phyloP scores from a whole-genome alignment of 2,797 vertebrate species.

The Carapus acus region DNA sequence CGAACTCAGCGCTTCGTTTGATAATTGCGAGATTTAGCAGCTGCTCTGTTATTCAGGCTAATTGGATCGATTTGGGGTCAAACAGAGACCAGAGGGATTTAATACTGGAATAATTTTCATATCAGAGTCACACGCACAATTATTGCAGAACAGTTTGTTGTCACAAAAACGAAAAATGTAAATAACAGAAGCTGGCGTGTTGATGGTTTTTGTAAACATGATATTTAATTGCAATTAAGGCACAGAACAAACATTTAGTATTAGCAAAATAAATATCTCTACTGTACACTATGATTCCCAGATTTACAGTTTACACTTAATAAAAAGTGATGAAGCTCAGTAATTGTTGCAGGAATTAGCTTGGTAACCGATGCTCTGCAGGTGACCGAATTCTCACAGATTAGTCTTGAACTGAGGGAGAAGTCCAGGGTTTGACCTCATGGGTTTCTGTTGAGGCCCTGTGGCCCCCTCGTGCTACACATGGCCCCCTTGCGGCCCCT shows the following conservation, averaged over 20 bases:
- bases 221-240: slow-evolving; percentile 39
- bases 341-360: slow-evolving; percentile 9
- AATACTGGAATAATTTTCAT: no score
- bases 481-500: no score
- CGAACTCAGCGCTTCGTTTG: neutral
- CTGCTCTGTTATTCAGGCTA: neutral
- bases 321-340: slow-evolving; percentile 2
- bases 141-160: no score
- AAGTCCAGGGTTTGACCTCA: neutral
- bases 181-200: no score
- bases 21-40: neutral
- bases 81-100: slow-evolving; percentile 3
- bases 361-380: neutral
- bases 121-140: no score
- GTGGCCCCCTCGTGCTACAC: no score
- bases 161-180: no score
- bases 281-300: slow-evolving; percentile 1
- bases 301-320: slow-evolving; percentile 4
- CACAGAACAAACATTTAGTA: slow-evolving; percentile 43
- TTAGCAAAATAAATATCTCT: slow-evolving; percentile 51
- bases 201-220: no score
- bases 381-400: no score
- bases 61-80: neutral
- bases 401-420: no score
- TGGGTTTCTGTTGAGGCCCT: no score